Percentiles rank a stretch among this genome's conserved stretches.
Conservation (phyloP, 2,888 invertebrate genomes). For the Scaptomyza flava region DNA sequence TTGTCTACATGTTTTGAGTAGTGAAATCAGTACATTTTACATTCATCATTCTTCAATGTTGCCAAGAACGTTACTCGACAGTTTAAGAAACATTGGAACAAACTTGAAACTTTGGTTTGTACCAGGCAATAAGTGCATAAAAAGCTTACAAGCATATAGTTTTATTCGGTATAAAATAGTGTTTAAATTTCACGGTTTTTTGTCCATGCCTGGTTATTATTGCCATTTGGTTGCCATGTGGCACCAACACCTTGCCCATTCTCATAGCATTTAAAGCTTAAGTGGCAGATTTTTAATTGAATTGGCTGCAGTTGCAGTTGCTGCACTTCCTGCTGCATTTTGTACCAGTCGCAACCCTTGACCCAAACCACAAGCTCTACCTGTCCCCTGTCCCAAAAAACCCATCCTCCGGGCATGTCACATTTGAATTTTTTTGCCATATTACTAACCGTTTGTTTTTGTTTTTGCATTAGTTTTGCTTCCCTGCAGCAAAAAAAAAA, state of each 20-base stretch:
- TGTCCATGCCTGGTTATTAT: slow-evolving; percentile 32
- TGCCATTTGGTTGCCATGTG: slow-evolving; percentile 31
- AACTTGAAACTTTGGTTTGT: no score
- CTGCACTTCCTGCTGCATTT: slow-evolving; percentile 48
- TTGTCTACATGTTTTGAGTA: no score
- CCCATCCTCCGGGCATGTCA: slow-evolving; percentile 20
- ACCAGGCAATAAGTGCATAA: no score
- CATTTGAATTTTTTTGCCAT: slow-evolving; percentile 53
- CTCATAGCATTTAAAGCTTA: slow-evolving; percentile 61
- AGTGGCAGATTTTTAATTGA: slow-evolving; percentile 81
- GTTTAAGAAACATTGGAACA: no score
- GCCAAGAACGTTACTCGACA: no score
- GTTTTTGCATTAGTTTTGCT: slow-evolving; percentile 76
- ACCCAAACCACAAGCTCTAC: slow-evolving; percentile 13
- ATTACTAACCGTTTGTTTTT: slow-evolving; percentile 71
- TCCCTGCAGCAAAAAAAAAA: slow-evolving; percentile 27
- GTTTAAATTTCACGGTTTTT: not conserved
- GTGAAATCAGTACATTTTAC: no score
- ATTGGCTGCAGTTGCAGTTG: slow-evolving; percentile 74
- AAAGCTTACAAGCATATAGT: not conserved
- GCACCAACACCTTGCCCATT: slow-evolving; percentile 7
- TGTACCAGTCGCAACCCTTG: slow-evolving; percentile 34
- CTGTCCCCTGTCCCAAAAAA: not conserved
- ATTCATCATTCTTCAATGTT: no score
- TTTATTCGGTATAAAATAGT: not conserved